Percentiles rank a stretch among this genome's conserved stretches.
Conservation (phyloP, 2,888 invertebrate genomes). For the Eupelmus urozonus region DNA sequence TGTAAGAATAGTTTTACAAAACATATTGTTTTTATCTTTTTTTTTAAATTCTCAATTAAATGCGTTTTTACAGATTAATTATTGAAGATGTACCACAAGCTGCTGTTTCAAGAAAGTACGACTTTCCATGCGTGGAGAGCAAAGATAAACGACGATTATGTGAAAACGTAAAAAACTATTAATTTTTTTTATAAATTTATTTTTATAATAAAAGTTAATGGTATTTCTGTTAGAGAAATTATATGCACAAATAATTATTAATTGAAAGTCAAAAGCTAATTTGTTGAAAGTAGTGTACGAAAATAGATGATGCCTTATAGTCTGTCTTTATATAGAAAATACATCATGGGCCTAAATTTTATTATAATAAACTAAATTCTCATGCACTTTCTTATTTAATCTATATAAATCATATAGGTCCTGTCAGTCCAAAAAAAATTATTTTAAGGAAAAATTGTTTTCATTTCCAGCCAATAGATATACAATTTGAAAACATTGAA, state of each 20-base stretch:
- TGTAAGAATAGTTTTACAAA: constrained; percentile 65
- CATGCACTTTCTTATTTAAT: no score
- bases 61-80: constrained; percentile 68
- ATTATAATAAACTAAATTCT: no score
- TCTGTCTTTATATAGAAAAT: no score
- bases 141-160: constrained; percentile 61
- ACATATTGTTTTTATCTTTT: neutral
- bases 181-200: neutral
- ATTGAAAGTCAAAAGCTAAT: no score
- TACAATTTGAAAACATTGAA: constrained; percentile 63
- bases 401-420: no score
- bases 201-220: neutral
- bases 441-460: no score
- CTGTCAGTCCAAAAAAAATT: no score
- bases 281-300: no score
- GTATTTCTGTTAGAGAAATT: neutral
- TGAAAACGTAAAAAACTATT: constrained; percentile 61
- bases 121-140: constrained; percentile 61
- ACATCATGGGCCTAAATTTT: no score
- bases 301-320: no score
- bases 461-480: constrained; percentile 63
- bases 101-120: constrained; percentile 65
- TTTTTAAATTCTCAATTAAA: constrained; percentile 18
- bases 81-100: constrained; percentile 73
- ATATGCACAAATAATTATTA: no score